Base-by-base conservation (phyloP, 2,797 vertebrate genomes). In the Acanthurus tractus region DNA sequence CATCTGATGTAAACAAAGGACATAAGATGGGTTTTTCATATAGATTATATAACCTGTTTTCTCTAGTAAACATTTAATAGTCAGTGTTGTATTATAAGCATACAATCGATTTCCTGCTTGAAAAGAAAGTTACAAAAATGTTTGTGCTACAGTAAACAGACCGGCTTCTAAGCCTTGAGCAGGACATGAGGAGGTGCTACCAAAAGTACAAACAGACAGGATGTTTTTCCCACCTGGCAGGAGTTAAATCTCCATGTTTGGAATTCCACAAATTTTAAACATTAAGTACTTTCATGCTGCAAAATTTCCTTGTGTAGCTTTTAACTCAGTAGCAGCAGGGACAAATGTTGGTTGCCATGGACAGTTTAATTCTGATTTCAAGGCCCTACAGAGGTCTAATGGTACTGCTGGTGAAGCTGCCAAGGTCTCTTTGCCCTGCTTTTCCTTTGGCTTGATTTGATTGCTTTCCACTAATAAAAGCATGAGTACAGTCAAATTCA, bases 391-490 rank as follows among this genome's bases (percentile, higher is more conserved):
- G 36, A 64, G 20, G 67, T 56, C 69, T 79, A 73, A 78, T 81
- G 44, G 42, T 6, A 5, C 52, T 2, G 58, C 71, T 15, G 66
- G 14, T 18, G 29, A 62, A 66, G 58, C 45, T 14, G 17, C 57
- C 68, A 59, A 29, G 36, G 79, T 66, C 58, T 78, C 9, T n/a
- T 40, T 23, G 23, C 25, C 23, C n/a, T 22, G 34, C 65, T 81
- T 78, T 69, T 45, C 80, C 77, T 54, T 38, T 25, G 62, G 23
- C 48, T 79, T 76, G 74, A 78, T 78, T 82, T 80, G 78, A 73
- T 78, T 76, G 59, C 68, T 59, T 65, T 74, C 70, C 42, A 38
- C 63, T 74, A 62, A 34, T 79, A 62, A 81, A 83, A 81, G 77
- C 69, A 69, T 20, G 44, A 74, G 67, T 3, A 8, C 38, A 6